Percentiles rank a stretch among this genome's conserved stretches.
These are phyloP conservation scores for Polietes domitor DNA, from an alignment of 2,888 invertebrate genomes.

Conservation along the genomic window DNA sequence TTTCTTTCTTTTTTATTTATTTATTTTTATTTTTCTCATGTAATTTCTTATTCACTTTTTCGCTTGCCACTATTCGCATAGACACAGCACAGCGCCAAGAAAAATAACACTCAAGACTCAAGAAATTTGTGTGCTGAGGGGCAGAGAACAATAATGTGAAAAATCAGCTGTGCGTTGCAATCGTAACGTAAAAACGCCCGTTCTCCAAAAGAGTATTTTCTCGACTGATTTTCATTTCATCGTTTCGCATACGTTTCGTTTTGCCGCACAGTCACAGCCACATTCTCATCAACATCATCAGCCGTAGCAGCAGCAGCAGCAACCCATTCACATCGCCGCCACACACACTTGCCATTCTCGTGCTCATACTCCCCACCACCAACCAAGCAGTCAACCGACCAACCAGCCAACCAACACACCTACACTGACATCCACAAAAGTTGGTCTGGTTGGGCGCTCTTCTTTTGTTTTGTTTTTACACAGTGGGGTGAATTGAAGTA, in stretches of 20 bases:
- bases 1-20: not conserved
- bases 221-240: constrained; percentile 66
- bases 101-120: not conserved
- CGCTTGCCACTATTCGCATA: not conserved
- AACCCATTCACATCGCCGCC: not conserved
- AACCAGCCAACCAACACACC: not conserved
- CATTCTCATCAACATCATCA: constrained; percentile 6
- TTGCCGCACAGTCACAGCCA: constrained; percentile 47
- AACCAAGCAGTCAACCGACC: not conserved
- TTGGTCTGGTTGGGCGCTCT: not conserved
- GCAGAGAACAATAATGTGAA: not conserved
- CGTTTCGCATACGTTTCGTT: constrained; percentile 54
- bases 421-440: too few species aligned
- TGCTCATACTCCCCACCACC: not conserved
- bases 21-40: not conserved
- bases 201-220: constrained; percentile 70
- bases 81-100: constrained; percentile 13
- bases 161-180: constrained; percentile 52
- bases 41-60: constrained; percentile 18
- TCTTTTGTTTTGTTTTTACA: not conserved
- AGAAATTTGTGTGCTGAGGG: not conserved
- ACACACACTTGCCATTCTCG: not conserved
- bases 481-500: too few species aligned
- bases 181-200: constrained; percentile 53
- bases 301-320: not conserved